Percentiles rank a stretch among this genome's conserved stretches.
Evolutionary conservation across 1,140 invertebrate species (phyloP).

Genomic region (Drosophila neocordata): DNA sequence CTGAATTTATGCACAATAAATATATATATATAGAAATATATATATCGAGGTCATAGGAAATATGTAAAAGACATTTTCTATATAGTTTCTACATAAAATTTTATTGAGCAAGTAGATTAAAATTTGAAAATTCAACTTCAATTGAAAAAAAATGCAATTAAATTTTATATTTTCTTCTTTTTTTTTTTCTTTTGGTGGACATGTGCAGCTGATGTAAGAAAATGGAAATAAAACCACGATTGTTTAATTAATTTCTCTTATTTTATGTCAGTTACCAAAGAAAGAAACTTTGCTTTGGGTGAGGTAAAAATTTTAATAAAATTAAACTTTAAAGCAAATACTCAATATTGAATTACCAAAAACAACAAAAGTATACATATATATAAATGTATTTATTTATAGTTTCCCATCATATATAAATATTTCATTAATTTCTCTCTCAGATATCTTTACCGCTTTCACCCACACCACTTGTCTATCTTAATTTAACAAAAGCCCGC

Average conservation of each 20-base stretch:
- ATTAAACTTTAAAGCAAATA: too few relatives aligned
- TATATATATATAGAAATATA: not conserved
- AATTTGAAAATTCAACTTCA: slow-evolving; percentile 21
- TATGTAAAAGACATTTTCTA: slow-evolving; percentile 30
- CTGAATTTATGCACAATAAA: slow-evolving; percentile 4
- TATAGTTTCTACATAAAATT: slow-evolving; percentile 45
- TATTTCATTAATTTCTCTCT: not conserved
- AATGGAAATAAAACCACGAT: too few relatives aligned
- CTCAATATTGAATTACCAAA: too few relatives aligned
- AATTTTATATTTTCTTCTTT: slow-evolving; percentile 6
- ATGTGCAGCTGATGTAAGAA: not conserved
- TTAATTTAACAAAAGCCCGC: slow-evolving; percentile 28
- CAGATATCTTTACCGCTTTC: not conserved
- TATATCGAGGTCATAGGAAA: not conserved
- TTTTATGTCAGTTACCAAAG: too few relatives aligned
- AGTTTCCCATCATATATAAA: slow-evolving; percentile 8
- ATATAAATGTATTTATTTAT: not conserved
- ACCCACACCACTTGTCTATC: slow-evolving; percentile 27
- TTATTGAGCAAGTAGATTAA: slow-evolving; percentile 26
- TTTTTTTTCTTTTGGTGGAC: not conserved
- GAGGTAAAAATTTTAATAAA: too few relatives aligned
- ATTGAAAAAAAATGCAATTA: slow-evolving; percentile 25
- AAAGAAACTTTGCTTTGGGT: too few relatives aligned
- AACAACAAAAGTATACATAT: not conserved
- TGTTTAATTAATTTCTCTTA: too few relatives aligned